These are phyloP conservation scores for Trichoplusia ni DNA, from an alignment of 1,140 invertebrate species.

Conservation along the genomic window DNA sequence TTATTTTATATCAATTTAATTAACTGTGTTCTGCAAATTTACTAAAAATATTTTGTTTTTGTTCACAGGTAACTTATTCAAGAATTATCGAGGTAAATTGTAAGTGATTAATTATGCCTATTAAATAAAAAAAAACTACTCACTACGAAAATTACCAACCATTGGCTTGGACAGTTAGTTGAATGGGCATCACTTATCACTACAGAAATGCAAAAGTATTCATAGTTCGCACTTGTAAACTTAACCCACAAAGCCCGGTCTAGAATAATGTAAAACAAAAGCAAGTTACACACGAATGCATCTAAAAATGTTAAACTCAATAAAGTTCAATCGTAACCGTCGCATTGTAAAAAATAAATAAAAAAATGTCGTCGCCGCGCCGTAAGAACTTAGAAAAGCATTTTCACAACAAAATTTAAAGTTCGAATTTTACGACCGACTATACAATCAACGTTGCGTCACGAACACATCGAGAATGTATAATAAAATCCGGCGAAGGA, in stretches of 20 bases:
- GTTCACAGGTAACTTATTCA: constrained; percentile 21
- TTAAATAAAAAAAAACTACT: too few relatives aligned
- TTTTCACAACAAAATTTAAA: constrained; percentile 30
- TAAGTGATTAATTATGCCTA: too few relatives aligned
- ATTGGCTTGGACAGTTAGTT: too few relatives aligned
- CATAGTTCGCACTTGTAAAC: not conserved
- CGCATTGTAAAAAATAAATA: not conserved
- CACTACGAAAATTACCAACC: too few relatives aligned
- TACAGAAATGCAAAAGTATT: too few relatives aligned
- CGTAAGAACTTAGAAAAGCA: constrained; percentile 19
- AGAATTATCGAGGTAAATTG: too few relatives aligned
- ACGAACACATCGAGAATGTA: constrained; percentile 43
- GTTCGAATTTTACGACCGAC: constrained; percentile 41
- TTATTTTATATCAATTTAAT: too few relatives aligned
- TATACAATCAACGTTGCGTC: constrained; percentile 52
- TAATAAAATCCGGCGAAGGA: constrained; percentile 49
- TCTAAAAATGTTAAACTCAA: not conserved
- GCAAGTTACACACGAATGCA: not conserved
- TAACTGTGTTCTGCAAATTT: too few relatives aligned
- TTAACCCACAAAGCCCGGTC: not conserved
- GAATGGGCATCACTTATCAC: too few relatives aligned
- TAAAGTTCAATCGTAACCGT: constrained; percentile 11
- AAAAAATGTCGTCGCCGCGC: constrained; percentile 4
- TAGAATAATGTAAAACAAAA: not conserved
- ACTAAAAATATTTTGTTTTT: constrained; percentile 10